Evolutionary conservation across 2,797 vertebrate species (phyloP).

Genomic region (Megaceryle alcyon): DNA sequence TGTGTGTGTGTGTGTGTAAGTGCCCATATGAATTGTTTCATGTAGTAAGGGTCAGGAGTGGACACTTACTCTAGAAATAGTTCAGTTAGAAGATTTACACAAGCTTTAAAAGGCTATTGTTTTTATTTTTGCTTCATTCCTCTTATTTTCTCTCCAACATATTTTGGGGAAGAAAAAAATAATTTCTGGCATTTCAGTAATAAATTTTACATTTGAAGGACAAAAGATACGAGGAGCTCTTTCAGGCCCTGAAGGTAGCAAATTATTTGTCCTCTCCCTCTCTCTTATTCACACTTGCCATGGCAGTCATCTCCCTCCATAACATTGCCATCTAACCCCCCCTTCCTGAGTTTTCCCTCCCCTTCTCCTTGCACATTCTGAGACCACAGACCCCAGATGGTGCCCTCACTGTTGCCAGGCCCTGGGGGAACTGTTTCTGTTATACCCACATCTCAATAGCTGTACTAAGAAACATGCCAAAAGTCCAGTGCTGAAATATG

Average conservation of each 20-base stretch:
- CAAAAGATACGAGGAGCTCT: background rate
- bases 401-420: conserved; percentile 36
- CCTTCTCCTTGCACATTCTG: conserved; percentile 14
- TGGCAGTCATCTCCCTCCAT: conserved; percentile 4
- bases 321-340: conserved; percentile 6
- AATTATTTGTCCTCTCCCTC: conserved; percentile 12
- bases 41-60: background rate
- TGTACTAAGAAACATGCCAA: background rate
- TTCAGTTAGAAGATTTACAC: background rate
- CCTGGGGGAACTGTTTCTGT: background rate
- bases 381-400: conserved; percentile 37
- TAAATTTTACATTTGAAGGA: background rate
- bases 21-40: background rate
- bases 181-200: background rate
- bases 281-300: conserved; percentile 7
- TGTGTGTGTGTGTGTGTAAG: background rate
- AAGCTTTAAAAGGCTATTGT: background rate
- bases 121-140: background rate
- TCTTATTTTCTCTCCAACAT: background rate
- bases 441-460: background rate
- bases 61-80: background rate
- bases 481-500: conserved; percentile 7
- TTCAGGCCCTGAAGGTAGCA: background rate
- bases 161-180: background rate
- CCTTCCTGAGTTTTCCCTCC: conserved; percentile 5